Evolutionary conservation across 2,888 invertebrate species (phyloP), one percentile per base, ranked within the genome.

Genomic region (Drosophila lacicola): DNA sequence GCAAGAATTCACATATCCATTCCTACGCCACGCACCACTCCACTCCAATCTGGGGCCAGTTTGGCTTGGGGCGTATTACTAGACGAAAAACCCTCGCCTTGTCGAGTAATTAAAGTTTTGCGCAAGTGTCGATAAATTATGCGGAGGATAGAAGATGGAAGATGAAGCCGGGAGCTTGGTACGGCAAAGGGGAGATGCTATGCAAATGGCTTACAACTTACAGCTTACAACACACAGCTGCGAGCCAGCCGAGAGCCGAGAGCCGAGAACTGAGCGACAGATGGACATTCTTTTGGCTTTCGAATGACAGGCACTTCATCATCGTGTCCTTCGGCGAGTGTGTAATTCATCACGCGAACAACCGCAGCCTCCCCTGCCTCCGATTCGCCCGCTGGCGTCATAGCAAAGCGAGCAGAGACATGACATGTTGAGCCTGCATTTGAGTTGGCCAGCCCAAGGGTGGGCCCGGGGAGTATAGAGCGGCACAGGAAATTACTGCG

Each of bases 301-400:
- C 72, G 79, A 85, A 87, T 85, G 85, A 85, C 89, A 85, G 89
- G 89, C 84, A 85, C 84, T 89, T 87, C 84, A 85, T 85, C 84
- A 85, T 87, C 85, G 74, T 80, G 88, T 86, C 88, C 85, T 86
- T 86, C 89, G 82, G 85, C 88, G 85, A 82, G 88, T 84, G 80
- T 86, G 85, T 86, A 86, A 86, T 86, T 89, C 85, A 86, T 86
- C 85, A 86, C 89, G 89, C 85, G 89, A 89, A 87, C 85, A 88
- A 88, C 89, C 89, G 75, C 85, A 89, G 71, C 80, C 70, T 72
- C 78, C 34, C 6, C 36, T 14, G 8, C 36, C 13, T 8, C 37
- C 25, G 25, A 25, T 29, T 4, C 13, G 39, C 9, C 13, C 8
- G 1, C 5, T 0, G 21, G 14, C 3, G 8, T 8, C 4, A 3